A percentile compares a stretch with the other conserved stretches of the same genome.
phyloP scores from a whole-genome alignment of 2,888 invertebrate species.

The Drosophila colorata region DNA sequence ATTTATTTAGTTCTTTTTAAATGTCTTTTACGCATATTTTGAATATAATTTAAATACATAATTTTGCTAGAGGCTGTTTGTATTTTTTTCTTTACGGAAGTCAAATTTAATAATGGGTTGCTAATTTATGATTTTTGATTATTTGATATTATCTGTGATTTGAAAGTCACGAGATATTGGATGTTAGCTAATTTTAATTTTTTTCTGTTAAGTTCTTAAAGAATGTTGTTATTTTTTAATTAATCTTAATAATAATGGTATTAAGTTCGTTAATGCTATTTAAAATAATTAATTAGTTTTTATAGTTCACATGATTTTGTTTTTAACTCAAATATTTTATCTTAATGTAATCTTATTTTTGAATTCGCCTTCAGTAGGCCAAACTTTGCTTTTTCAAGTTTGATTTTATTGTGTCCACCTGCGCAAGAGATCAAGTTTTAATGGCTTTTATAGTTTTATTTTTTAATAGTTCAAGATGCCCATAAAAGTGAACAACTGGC shows the following conservation, averaged over 20 bases:
- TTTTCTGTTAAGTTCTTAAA: too few relatives aligned
- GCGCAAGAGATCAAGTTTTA: slow-evolving; percentile 34
- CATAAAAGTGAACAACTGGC: slow-evolving; percentile 39
- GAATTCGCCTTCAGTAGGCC: slow-evolving; percentile 41
- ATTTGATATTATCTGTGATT: background rate
- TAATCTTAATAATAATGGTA: background rate
- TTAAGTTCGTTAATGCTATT: background rate
- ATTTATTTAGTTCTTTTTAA: background rate
- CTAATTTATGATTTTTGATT: slow-evolving; percentile 19
- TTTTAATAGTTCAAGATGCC: slow-evolving; percentile 38
- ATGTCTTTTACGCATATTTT: slow-evolving; percentile 8
- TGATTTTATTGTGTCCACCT: slow-evolving; percentile 33
- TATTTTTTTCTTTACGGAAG: slow-evolving; percentile 27
- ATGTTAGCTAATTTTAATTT: background rate
- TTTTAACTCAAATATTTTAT: background rate
- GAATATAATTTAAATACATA: slow-evolving; percentile 27
- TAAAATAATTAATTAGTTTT: background rate
- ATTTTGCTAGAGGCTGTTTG: background rate
- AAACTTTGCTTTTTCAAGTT: slow-evolving; percentile 7
- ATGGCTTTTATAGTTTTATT: slow-evolving; percentile 20
- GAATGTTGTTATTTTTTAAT: background rate
- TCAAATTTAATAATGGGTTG: slow-evolving; percentile 14
- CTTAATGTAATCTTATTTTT: background rate
- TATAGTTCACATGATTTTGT: background rate
- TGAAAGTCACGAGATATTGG: background rate